Evolutionary conservation across 1,140 invertebrate species (phyloP).

Genomic region (Pogonomyrmex californicus): DNA sequence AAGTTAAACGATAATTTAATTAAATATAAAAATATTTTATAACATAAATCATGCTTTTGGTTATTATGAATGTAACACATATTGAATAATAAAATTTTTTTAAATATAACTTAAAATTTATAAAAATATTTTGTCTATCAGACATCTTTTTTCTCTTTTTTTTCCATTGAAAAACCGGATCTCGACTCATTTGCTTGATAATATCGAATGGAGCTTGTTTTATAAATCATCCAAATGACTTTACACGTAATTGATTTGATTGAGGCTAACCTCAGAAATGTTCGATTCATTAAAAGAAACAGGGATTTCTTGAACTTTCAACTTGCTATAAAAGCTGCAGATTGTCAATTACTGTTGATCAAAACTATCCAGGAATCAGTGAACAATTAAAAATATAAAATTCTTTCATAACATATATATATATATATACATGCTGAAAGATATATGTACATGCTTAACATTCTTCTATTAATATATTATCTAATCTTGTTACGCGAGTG

Average conservation of each 20-base stretch:
- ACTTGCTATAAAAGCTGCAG: constrained; percentile 41
- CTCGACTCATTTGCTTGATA: neutral
- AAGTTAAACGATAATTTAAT: neutral
- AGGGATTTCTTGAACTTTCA: constrained; percentile 29
- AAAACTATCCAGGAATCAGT: constrained; percentile 7
- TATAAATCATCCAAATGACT: constrained; percentile 48
- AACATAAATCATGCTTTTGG: neutral
- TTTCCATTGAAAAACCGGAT: neutral
- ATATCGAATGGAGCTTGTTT: constrained; percentile 42
- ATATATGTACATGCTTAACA: neutral
- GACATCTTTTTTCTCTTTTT: neutral
- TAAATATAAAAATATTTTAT: constrained; percentile 9
- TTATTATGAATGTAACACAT: neutral
- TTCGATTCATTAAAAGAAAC: constrained; percentile 40
- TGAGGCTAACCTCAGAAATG: constrained; percentile 53
- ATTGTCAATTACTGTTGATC: constrained; percentile 39
- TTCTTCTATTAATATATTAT: neutral
- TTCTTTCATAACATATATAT: neutral
- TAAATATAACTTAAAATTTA: neutral
- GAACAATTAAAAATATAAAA: neutral
- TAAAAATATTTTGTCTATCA: neutral
- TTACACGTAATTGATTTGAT: constrained; percentile 72
- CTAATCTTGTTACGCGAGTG: neutral
- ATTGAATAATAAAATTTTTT: neutral
- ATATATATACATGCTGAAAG: neutral